These are phyloP conservation scores for Pemphigus obesinymphae DNA, from an alignment of 1,140 invertebrate genomes.

Conservation along the genomic window DNA sequence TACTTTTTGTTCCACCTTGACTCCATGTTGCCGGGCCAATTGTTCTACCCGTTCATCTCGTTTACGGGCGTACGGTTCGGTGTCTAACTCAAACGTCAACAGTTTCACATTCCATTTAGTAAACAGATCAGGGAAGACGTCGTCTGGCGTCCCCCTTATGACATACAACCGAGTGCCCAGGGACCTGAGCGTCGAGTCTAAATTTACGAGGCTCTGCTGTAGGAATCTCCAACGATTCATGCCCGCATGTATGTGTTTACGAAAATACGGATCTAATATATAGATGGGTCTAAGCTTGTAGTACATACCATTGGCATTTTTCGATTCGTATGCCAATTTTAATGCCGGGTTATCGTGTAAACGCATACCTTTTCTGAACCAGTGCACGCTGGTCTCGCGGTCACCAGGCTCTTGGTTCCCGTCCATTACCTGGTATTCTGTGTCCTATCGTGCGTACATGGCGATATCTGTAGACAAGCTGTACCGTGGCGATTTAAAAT, in stretches of 20 bases:
- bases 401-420: neutral
- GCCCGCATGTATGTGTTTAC: constrained; percentile 59
- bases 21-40: constrained; percentile 56
- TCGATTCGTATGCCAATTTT: constrained; percentile 55
- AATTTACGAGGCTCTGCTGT: constrained; percentile 62
- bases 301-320: neutral
- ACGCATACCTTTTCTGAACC: constrained; percentile 68
- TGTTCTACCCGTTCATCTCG: constrained; percentile 61
- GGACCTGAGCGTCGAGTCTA: constrained; percentile 59
- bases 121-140: constrained; percentile 62
- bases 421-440: neutral
- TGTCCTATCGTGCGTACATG: neutral
- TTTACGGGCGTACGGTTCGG: constrained; percentile 62
- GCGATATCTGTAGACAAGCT: too few relatives aligned
- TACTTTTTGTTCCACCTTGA: constrained; percentile 59
- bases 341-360: constrained; percentile 69
- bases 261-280: constrained; percentile 63
- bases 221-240: constrained; percentile 66
- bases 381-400: constrained; percentile 55
- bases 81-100: constrained; percentile 66
- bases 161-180: constrained; percentile 58
- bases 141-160: constrained; percentile 60
- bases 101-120: constrained; percentile 64
- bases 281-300: constrained; percentile 59
- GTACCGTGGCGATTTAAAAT: too few relatives aligned